A percentile compares a stretch with the other conserved stretches of the same genome.
Conservation (phyloP, 53 echinoderm and acorn worm genomes). For the Paracentrotus lividus region DNA sequence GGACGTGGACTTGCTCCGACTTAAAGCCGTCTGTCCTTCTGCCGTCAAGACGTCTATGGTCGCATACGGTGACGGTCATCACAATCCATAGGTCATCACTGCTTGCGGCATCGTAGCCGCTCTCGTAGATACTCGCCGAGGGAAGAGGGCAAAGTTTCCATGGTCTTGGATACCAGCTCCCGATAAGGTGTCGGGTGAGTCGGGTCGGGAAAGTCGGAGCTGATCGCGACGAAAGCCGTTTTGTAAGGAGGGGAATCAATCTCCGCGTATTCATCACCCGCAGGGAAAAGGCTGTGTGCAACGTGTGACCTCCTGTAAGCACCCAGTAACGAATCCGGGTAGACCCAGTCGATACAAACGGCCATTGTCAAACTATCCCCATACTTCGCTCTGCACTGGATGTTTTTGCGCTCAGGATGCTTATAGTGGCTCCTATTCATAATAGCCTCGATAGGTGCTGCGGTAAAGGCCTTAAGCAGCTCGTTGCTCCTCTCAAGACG, state of each 20-base stretch:
- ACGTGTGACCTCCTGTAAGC: constrained; percentile 36
- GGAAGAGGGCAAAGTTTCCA: constrained; percentile 33
- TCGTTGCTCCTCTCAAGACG: constrained; percentile 50
- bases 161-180: background rate
- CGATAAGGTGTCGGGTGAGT: background rate
- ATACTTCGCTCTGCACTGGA: background rate
- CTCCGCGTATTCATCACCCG: constrained; percentile 67
- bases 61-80: constrained; percentile 57
- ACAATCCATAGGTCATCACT: constrained; percentile 66
- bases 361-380: constrained; percentile 55
- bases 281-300: constrained; percentile 24
- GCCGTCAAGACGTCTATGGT: constrained; percentile 3
- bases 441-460: constrained; percentile 48
- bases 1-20: background rate
- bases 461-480: constrained; percentile 59
- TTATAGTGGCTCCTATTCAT: constrained; percentile 64
- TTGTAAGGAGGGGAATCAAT: constrained; percentile 46
- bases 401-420: constrained; percentile 29
- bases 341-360: background rate
- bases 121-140: constrained; percentile 56
- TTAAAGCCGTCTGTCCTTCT: background rate
- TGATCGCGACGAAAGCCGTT: background rate
- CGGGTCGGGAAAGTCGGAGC: constrained; percentile 33
- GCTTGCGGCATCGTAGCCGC: constrained; percentile 68
- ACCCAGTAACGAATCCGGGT: background rate